A percentile compares a stretch with the other conserved stretches of the same genome.
Evolutionary conservation across 2,113 vertebrate species (phyloP).

Genomic region (Calypte anna): DNA sequence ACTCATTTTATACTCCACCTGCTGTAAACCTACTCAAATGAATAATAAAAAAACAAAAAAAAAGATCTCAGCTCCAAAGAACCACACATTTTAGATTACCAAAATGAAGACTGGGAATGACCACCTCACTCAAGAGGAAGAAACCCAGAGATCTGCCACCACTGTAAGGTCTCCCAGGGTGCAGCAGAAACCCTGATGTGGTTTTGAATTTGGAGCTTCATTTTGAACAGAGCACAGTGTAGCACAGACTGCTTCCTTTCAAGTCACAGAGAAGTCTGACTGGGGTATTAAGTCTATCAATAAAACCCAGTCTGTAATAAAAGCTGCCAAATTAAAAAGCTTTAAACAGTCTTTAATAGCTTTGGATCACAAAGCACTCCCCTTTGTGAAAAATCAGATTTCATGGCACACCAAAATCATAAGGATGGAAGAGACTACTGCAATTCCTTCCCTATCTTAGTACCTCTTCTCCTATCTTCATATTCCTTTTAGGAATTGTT

Average conservation of each 20-base stretch:
- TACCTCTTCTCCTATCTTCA: background rate
- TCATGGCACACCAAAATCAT: background rate
- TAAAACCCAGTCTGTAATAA: background rate
- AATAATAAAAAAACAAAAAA: background rate
- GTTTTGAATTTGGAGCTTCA: background rate
- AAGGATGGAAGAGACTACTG: background rate
- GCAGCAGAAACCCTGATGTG: background rate
- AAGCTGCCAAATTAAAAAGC: background rate
- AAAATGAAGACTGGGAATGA: background rate
- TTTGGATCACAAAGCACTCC: background rate
- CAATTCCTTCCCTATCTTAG: background rate
- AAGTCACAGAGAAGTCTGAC: background rate
- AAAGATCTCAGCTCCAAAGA: background rate
- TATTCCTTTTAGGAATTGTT: background rate
- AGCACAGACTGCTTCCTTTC: background rate
- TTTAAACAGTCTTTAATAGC: background rate
- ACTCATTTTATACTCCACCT: background rate
- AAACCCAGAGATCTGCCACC: fast-evolving
- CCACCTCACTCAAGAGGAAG: background rate
- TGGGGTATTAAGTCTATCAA: background rate
- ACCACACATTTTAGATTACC: background rate
- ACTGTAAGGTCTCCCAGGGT: background rate
- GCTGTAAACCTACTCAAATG: background rate
- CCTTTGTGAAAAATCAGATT: background rate
- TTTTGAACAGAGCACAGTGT: background rate